These are phyloP conservation scores for Drosophila meridionalis DNA, from an alignment of 2,888 invertebrate species.

Conservation along the genomic window DNA sequence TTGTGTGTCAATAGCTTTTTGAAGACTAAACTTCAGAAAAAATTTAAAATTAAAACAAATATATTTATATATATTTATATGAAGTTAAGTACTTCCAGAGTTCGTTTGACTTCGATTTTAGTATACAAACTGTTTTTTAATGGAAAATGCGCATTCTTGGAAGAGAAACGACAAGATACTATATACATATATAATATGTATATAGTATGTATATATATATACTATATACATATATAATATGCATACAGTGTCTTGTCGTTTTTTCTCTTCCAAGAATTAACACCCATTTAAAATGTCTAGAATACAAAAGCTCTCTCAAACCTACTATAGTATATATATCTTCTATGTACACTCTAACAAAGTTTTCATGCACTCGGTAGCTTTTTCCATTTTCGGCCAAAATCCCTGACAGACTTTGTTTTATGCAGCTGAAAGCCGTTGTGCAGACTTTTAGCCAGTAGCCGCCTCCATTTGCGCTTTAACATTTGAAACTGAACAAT, in stretches of 20 bases:
- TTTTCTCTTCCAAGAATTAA: not conserved
- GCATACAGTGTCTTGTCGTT: not conserved
- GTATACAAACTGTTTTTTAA: not conserved
- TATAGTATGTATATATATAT: no score
- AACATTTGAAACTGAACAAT: conserved; percentile 6
- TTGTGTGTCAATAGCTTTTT: no score
- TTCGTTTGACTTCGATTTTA: not conserved
- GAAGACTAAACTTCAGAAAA: not conserved
- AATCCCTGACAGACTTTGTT: not conserved
- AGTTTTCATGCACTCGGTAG: not conserved
- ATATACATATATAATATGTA: no score
- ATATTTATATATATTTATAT: not conserved
- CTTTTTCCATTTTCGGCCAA: conserved; percentile 1
- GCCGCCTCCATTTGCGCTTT: conserved; percentile 13
- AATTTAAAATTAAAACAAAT: not conserved
- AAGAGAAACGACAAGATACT: no score
- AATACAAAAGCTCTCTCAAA: not conserved
- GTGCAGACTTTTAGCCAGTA: conserved; percentile 14
- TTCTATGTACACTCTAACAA: not conserved
- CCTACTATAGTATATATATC: not conserved
- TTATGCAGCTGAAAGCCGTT: conserved; percentile 11
- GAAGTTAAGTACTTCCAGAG: no score
- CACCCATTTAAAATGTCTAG: not conserved
- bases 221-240: no score
- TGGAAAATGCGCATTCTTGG: not conserved